Evolutionary conservation across 35 echinoderm and acorn worm species (phyloP), one percentile per base, ranked within the genome.

Genomic region (Nesometra sesokonis): DNA sequence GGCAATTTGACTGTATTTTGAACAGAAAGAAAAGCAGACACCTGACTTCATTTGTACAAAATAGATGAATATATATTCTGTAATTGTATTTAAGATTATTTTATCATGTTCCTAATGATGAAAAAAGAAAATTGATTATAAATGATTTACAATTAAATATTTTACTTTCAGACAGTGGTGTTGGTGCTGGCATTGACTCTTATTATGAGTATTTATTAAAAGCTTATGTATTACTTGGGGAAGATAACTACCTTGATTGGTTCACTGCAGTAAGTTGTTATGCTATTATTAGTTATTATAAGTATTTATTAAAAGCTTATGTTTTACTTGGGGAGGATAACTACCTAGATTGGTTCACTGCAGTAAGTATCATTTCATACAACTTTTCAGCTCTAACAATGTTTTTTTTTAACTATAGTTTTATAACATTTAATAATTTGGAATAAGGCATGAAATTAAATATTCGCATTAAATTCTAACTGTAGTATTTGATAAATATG

Each of bases 151-250:
- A n/a, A n/a, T n/a, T n/a, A n/a, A n/a, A n/a, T n/a, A n/a, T n/a
- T n/a, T n/a, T n/a, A n/a, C 84, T 82, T 36, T 29, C 89, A 97
- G 94, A 97, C n/a, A 97, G 94, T 87, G 94, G 94, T 86, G 94
- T 97, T 57, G 94, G 94, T 91, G 95, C 91, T 80, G 91, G 95
- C 84, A 97, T 97, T 32, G 95, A 97, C 40, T 97, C 95, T 29
- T 97, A 97, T 89, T 97, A 97, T 87, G 94, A 93, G 36, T 97
- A 97, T 52, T 87, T 93, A n/a, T 52, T 97, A 11, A 97, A 97
- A 78, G 95, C 91, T 29, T 97, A 97, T 37, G 89, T 97, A 67
- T 79, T 97, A 17, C 95, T 97, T 0, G 94, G 95, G 23, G 95
- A 97, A 27, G 95, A 97, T 36, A 37, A 37, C 3, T 97, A 93